phyloP scores from a whole-genome alignment of 2,888 invertebrate species.

The Syrista parreyssii region DNA sequence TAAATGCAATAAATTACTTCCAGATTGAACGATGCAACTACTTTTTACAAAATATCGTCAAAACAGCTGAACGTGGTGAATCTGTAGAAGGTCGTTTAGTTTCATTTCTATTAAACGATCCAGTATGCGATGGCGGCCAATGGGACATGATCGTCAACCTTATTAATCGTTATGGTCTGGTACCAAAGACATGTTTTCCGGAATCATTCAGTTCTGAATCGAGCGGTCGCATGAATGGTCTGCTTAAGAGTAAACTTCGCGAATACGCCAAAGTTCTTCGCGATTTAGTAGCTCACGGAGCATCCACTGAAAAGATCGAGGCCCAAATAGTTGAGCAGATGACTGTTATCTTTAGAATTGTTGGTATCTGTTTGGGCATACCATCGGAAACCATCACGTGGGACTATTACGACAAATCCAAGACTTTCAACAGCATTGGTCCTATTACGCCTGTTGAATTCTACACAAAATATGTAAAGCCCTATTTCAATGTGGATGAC shows the following conservation, averaged over 20 bases:
- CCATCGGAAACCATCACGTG: constrained; percentile 84
- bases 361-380: constrained; percentile 86
- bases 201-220: constrained; percentile 84
- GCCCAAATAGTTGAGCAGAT: constrained; percentile 77
- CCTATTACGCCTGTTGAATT: constrained; percentile 83
- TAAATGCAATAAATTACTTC: constrained; percentile 1
- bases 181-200: constrained; percentile 90
- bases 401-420: constrained; percentile 87
- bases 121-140: constrained; percentile 89
- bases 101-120: constrained; percentile 81
- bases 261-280: constrained; percentile 83
- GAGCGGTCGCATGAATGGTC: constrained; percentile 79
- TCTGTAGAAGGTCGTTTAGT: constrained; percentile 82
- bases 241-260: constrained; percentile 86
- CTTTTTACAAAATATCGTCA: constrained; percentile 84
- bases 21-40: constrained; percentile 87
- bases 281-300: constrained; percentile 72
- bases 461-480: constrained; percentile 82
- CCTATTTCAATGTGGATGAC: constrained; percentile 82
- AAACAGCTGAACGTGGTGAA: constrained; percentile 80
- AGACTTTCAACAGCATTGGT: constrained; percentile 79
- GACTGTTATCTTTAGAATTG: constrained; percentile 81
- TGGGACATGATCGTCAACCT: constrained; percentile 94
- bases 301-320: constrained; percentile 74
- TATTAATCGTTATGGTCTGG: constrained; percentile 86